Percentiles rank a stretch among this genome's conserved stretches.
These are phyloP conservation scores for Zophobas morio DNA, from an alignment of 1,140 invertebrate genomes.

Conservation along the genomic window DNA sequence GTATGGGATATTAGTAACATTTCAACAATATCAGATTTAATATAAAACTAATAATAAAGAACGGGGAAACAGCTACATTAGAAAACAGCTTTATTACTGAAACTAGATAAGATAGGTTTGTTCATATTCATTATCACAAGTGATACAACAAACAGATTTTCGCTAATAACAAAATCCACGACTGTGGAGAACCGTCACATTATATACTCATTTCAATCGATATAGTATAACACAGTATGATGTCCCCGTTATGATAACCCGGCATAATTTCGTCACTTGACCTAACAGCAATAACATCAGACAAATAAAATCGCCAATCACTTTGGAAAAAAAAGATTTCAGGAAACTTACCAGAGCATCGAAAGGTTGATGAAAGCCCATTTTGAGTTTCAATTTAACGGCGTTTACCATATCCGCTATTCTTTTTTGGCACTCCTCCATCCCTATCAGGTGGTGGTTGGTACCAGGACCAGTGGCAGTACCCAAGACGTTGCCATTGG, in stretches of 20 bases:
- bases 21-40: no score
- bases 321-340: no score
- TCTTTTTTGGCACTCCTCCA: constrained; percentile 81
- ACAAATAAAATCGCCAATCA: not conserved
- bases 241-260: constrained; percentile 10
- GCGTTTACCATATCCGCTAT: constrained; percentile 82
- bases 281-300: no score
- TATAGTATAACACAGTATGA: no score
- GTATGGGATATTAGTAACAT: no score
- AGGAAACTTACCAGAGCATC: constrained; percentile 79
- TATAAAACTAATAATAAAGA: constrained; percentile 30
- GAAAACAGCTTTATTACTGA: constrained; percentile 19
- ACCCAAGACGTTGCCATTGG: constrained; percentile 77
- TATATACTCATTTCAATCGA: no score
- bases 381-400: constrained; percentile 77
- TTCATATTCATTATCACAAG: constrained; percentile 4
- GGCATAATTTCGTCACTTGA: no score
- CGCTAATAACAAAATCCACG: no score
- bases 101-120: constrained; percentile 3
- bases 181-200: no score
- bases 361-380: constrained; percentile 74
- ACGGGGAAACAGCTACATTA: not conserved
- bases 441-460: constrained; percentile 90
- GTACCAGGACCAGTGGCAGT: constrained; percentile 80
- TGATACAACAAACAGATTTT: constrained; percentile 15